These are phyloP conservation scores for Neolamprologus sp. DNA, from an alignment of 2,113 vertebrate genomes.

Conservation along the genomic window DNA sequence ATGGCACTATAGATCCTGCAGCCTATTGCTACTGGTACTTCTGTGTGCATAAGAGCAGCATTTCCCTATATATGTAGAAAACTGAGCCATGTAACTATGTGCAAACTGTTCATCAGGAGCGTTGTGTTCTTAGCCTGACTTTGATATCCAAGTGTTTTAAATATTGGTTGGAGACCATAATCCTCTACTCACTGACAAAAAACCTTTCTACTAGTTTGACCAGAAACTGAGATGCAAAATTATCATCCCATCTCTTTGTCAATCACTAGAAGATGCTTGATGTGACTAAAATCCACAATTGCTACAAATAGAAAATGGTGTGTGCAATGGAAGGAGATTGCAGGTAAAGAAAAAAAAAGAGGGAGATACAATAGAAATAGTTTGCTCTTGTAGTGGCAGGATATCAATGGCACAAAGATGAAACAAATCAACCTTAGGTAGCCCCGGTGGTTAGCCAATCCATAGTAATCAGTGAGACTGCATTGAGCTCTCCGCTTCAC, in stretches of 20 bases:
- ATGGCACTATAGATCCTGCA: neutral
- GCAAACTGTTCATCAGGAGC: neutral
- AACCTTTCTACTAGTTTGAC: neutral
- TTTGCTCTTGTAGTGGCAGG: constrained; percentile 39
- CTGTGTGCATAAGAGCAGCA: neutral
- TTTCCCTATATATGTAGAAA: neutral
- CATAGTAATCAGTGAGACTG: constrained; percentile 70
- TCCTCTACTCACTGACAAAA: neutral
- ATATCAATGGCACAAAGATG: constrained; percentile 68
- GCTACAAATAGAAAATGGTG: neutral
- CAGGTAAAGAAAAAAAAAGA: neutral
- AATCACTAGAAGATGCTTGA: neutral
- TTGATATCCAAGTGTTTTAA: neutral
- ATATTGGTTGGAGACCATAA: neutral
- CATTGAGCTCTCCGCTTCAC: constrained; percentile 65
- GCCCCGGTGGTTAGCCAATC: constrained; percentile 54
- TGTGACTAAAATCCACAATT: neutral
- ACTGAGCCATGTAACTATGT: neutral
- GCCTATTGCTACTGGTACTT: neutral
- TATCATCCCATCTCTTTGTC: neutral
- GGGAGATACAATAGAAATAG: constrained; percentile 3
- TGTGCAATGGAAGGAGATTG: neutral
- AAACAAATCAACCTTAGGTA: constrained; percentile 72
- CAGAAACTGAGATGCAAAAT: neutral
- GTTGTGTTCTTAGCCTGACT: neutral